Evolutionary conservation across 2,113 vertebrate genomes (phyloP).

Genomic region (Epinephelus cyanopodus): DNA sequence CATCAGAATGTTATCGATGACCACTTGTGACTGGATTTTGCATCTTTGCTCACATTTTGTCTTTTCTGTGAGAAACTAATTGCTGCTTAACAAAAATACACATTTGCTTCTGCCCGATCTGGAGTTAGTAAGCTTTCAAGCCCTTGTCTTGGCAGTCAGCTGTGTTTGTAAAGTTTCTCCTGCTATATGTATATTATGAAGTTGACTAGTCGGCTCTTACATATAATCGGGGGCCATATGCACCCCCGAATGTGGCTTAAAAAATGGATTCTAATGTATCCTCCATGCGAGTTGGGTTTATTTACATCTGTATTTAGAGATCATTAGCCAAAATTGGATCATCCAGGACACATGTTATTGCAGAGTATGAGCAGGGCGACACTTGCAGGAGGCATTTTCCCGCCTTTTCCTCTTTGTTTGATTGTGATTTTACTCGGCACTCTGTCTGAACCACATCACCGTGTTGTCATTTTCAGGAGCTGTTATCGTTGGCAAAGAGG

Average conservation of each 20-base stretch:
- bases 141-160: background rate
- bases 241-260: background rate
- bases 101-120: background rate
- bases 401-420: no score
- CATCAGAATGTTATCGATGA: background rate
- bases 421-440: background rate
- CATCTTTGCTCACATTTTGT: background rate
- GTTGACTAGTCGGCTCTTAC: background rate
- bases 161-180: background rate
- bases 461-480: constrained; percentile 84
- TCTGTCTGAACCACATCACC: background rate
- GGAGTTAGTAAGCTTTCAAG: background rate
- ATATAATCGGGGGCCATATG: no score
- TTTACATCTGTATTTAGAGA: background rate
- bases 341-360: background rate
- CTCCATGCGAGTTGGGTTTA: background rate
- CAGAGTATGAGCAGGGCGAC: background rate
- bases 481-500: constrained; percentile 95
- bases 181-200: background rate
- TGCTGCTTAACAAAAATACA: background rate
- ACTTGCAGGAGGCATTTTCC: background rate
- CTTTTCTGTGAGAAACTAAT: background rate
- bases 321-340: background rate
- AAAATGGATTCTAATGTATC: background rate
- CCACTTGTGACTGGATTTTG: background rate